A percentile compares a stretch with the other conserved stretches of the same genome.
Conservation (phyloP, 2,797 vertebrate genomes). For the Syncerus caffer region DNA sequence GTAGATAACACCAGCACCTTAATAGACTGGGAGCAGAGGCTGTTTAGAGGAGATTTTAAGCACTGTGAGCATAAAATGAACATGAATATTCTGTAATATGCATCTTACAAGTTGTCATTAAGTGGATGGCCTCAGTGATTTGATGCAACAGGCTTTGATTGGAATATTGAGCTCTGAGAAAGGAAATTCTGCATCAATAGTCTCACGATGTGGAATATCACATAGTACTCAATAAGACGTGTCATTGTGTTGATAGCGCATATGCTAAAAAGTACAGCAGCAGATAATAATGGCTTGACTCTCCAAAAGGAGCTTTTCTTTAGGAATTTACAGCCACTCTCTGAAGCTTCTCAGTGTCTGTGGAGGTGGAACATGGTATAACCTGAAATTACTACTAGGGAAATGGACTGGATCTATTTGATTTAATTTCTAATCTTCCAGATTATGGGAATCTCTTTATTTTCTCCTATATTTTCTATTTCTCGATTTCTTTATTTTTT, state of each 20-base stretch:
- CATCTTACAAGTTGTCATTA: constrained; percentile 61
- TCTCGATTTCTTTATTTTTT: not conserved
- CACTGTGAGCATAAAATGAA: constrained; percentile 71
- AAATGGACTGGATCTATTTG: not conserved
- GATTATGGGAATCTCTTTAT: not conserved
- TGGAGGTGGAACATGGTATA: not conserved
- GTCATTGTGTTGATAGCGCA: constrained; percentile 33
- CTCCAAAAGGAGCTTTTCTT: not conserved
- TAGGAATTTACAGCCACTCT: not conserved
- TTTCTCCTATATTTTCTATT: not conserved
- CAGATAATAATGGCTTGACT: not conserved
- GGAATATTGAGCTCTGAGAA: constrained; percentile 59
- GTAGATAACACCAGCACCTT: constrained; percentile 71
- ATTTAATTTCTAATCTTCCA: constrained; percentile 12
- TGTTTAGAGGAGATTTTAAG: constrained; percentile 72
- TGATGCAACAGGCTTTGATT: constrained; percentile 54
- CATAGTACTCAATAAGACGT: constrained; percentile 47
- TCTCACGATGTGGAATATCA: not conserved
- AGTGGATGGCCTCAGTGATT: constrained; percentile 47
- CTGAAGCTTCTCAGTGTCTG: not conserved
- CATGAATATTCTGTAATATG: constrained; percentile 55
- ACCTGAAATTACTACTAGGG: not conserved
- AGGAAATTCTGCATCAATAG: constrained; percentile 57
- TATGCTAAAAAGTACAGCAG: constrained; percentile 58
- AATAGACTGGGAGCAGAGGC: constrained; percentile 61